phyloP scores from a whole-genome alignment of 2,797 vertebrate species.

The Melanotaenia pygmaea region DNA sequence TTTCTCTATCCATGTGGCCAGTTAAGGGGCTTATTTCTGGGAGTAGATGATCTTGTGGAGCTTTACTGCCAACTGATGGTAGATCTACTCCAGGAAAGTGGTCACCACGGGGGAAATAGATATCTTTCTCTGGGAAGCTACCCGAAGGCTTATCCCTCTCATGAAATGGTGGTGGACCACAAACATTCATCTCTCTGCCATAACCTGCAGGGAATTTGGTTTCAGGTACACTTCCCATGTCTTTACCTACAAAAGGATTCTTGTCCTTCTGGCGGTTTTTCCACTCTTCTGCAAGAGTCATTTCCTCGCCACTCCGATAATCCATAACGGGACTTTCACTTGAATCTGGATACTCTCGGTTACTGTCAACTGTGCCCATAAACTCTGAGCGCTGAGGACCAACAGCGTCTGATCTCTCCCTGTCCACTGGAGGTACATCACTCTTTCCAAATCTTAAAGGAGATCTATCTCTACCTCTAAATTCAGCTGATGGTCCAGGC shows the following conservation, averaged over 20 bases:
- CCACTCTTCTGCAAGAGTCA: conserved; percentile 85
- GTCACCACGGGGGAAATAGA: conserved; percentile 68
- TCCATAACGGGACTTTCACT: conserved; percentile 71
- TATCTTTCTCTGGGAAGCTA: conserved; percentile 74
- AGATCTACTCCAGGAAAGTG: conserved; percentile 66
- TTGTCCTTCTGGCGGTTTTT: conserved; percentile 86
- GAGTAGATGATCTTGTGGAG: conserved; percentile 61
- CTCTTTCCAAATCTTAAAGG: conserved; percentile 88
- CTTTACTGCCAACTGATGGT: conserved; percentile 61
- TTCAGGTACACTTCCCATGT: conserved; percentile 67
- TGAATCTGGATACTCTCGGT: conserved; percentile 68
- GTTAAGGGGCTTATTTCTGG: conserved; percentile 59
- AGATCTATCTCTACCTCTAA: conserved; percentile 87
- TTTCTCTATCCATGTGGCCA: conserved; percentile 66
- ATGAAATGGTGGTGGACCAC: conserved; percentile 70
- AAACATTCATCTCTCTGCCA: conserved; percentile 67
- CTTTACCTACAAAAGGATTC: conserved; percentile 71
- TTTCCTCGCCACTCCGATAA: conserved; percentile 81
- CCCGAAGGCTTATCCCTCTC: conserved; percentile 62
- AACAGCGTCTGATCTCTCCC: conserved; percentile 83
- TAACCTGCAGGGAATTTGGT: conserved; percentile 82
- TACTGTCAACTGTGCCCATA: conserved; percentile 61
- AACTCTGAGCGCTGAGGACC: conserved; percentile 79
- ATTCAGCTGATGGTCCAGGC: conserved; percentile 84
- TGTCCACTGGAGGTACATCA: conserved; percentile 83